Evolutionary conservation across 2,113 vertebrate genomes (phyloP), one percentile per base, ranked within the genome.

Genomic region (Saguinus imperator): DNA sequence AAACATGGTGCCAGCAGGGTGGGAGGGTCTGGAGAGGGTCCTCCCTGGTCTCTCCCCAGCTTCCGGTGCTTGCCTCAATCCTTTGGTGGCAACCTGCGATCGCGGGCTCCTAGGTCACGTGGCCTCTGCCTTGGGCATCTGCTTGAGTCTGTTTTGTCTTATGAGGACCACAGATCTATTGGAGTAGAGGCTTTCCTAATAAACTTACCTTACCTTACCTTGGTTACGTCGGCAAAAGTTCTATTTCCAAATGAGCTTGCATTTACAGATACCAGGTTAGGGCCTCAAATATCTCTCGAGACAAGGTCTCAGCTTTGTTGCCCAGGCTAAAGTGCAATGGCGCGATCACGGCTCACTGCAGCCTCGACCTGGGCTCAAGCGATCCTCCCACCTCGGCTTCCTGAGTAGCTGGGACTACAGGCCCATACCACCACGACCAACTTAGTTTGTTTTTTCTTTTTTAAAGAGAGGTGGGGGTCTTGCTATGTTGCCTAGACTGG

Each of bases 221-320:
- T 5, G 29, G 48, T 23, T 40, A 77, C 52, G 25, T 68, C 75
- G 43, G 43, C 70, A 40, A 75, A 64, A 83, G 64, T 66, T 29
- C 50, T 57, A 8, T 93, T 92, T 86, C 79, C 73, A 72, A 73
- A 55, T 21, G 77, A 91, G 72, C 40, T n/a, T 35, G 3, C 89
- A 80, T 21, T 85, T 82, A 18, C 27, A 25, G 32, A 64, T 32
- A 32, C 27, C 5, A 13, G 61, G 27, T 32, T 64, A 64, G 27
- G 61, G 27, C 61, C 61, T 2, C 12, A 64, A 64, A 32, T 64
- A 27, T 14, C 61, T 64, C 61, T 32, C 32, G 61, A 64, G 27
- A 64, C 61, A 64, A 64, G 61, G 27, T 14, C 61, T 32, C 61
- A 32, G 61, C 61, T 64, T 13, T 64, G 61, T 64, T 2, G 27